Percentiles rank a stretch among this genome's conserved stretches.
Conservation (phyloP, 2,113 vertebrate genomes). For the Stercorarius parasiticus region DNA sequence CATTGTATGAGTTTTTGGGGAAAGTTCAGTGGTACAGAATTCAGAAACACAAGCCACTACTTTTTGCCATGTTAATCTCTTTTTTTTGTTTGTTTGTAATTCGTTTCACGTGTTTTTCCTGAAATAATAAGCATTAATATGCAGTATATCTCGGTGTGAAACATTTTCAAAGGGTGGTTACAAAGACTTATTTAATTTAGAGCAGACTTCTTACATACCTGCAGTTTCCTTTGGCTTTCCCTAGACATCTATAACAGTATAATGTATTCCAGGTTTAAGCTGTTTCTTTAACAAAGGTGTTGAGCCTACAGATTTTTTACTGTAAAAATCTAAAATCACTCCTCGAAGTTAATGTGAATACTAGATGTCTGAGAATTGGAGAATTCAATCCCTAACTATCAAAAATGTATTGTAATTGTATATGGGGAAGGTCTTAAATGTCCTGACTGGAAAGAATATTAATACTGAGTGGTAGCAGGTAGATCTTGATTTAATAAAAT, state of each 20-base stretch:
- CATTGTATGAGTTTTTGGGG: not conserved
- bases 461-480: not conserved
- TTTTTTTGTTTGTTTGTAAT: not conserved
- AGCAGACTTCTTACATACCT: not conserved
- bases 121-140: not conserved
- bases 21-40: not conserved
- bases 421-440: not conserved
- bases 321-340: not conserved
- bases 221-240: constrained; percentile 1
- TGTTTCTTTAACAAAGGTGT: not conserved
- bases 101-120: not conserved
- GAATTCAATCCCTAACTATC: not conserved
- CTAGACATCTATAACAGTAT: not conserved
- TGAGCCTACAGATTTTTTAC: not conserved
- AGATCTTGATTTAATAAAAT: constrained; percentile 48
- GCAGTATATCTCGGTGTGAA: not conserved
- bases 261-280: not conserved
- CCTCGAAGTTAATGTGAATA: not conserved
- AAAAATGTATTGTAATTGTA: not conserved
- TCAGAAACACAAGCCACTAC: not conserved
- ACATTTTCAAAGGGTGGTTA: not conserved
- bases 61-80: not conserved
- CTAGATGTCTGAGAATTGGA: not conserved
- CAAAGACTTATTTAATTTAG: not conserved
- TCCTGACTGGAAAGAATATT: not conserved